phyloP scores from a whole-genome alignment of 2,888 invertebrate genomes.

The Chelonus formosanus region DNA sequence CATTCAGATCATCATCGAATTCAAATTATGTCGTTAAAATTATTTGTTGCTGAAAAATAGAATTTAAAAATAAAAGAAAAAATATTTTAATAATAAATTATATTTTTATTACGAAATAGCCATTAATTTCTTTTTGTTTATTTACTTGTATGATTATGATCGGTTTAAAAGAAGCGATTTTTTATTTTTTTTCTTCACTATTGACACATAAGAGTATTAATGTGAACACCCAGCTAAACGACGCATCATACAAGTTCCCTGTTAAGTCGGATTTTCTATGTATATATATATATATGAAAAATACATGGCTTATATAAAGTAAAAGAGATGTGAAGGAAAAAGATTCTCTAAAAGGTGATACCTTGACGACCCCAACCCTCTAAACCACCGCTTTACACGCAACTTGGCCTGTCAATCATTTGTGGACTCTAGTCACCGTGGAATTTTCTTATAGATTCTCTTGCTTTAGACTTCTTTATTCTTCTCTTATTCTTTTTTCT shows the following conservation, averaged over 20 bases:
- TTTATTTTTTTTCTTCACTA: not conserved
- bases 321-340: conserved; percentile 35
- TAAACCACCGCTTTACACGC: conserved; percentile 48
- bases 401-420: conserved; percentile 58
- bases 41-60: conserved; percentile 5
- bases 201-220: not conserved
- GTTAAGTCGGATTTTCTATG: conserved; percentile 20
- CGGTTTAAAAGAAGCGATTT: not conserved
- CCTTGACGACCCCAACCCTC: conserved; percentile 56
- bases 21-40: conserved; percentile 41
- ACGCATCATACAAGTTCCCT: conserved; percentile 50
- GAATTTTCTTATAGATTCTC: conserved; percentile 56
- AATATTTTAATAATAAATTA: too few species aligned
- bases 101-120: too few species aligned
- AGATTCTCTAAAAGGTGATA: conserved; percentile 57
- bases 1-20: conserved; percentile 40
- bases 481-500: conserved; percentile 26
- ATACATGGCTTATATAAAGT: conserved; percentile 35
- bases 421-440: conserved; percentile 62
- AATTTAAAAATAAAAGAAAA: too few species aligned
- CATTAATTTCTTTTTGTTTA: not conserved
- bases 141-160: not conserved
- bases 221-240: conserved; percentile 40
- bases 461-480: conserved; percentile 36
- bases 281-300: not conserved